These are phyloP conservation scores for Spilosoma lubricipeda DNA, from an alignment of 2,888 invertebrate species.

Conservation along the genomic window DNA sequence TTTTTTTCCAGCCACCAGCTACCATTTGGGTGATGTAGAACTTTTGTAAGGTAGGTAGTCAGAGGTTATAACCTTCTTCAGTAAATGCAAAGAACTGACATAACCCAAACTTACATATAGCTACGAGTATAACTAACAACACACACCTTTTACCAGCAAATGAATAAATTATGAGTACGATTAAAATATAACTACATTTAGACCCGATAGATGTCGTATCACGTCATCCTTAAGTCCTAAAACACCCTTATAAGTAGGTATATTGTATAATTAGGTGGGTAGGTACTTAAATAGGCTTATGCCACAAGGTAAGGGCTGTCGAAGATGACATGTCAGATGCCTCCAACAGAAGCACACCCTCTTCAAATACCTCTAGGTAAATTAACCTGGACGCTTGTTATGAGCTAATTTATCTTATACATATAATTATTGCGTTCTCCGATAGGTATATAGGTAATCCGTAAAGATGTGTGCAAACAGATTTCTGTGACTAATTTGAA, in stretches of 20 bases:
- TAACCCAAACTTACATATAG: no score
- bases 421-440: neutral
- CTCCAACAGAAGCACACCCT: constrained; percentile 64
- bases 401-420: constrained; percentile 57
- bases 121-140: no score
- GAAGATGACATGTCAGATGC: constrained; percentile 83
- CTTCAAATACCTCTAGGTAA: constrained; percentile 54
- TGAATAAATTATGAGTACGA: no score
- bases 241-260: constrained; percentile 5
- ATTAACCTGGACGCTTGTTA: constrained; percentile 46
- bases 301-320: constrained; percentile 72
- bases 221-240: neutral
- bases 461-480: no score
- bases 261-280: constrained; percentile 12
- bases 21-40: no score
- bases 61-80: no score
- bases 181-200: neutral
- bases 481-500: no score
- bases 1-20: no score
- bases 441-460: neutral
- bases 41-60: no score
- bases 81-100: no score
- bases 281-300: constrained; percentile 46
- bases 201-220: neutral
- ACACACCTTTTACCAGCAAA: no score